phyloP scores from a whole-genome alignment of 1,140 invertebrate genomes.

The Bombus huntii region DNA sequence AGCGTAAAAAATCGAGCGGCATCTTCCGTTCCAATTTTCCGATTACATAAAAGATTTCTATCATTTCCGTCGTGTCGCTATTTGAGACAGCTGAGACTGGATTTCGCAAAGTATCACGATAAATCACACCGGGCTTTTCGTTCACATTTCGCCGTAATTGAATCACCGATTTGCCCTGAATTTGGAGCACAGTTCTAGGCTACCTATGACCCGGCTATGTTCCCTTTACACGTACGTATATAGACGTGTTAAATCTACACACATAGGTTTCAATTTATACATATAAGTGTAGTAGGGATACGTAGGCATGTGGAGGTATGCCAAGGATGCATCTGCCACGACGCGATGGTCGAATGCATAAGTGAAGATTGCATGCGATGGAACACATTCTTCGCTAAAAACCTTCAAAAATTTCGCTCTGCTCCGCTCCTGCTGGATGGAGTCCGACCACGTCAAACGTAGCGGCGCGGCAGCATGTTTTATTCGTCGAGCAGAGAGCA shows the following conservation, averaged over 20 bases:
- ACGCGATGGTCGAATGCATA: conserved; percentile 18
- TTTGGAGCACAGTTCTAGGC: conserved; percentile 3
- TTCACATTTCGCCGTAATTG: conserved; percentile 30
- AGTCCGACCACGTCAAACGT: conserved; percentile 16
- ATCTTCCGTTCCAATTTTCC: neutral
- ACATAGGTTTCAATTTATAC: neutral
- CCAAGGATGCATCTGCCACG: conserved; percentile 26
- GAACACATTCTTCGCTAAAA: conserved; percentile 3
- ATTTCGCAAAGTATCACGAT: conserved; percentile 21
- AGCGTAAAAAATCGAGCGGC: neutral
- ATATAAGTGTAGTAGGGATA: neutral
- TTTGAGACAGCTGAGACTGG: conserved; percentile 19
- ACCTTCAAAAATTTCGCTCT: neutral
- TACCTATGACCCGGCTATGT: neutral
- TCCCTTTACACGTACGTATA: neutral
- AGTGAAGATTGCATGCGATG: conserved; percentile 37
- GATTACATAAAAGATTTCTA: conserved; percentile 19
- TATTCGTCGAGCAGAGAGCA: neutral
- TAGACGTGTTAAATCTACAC: neutral
- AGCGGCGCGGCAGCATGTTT: neutral
- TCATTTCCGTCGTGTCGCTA: neutral
- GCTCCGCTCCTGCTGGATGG: neutral
- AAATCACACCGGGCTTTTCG: conserved; percentile 7
- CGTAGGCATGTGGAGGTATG: conserved; percentile 1
- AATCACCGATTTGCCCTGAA: conserved; percentile 48